Base-by-base conservation (phyloP, 2,113 vertebrate genomes). In the Chinchilla lanigera region DNA sequence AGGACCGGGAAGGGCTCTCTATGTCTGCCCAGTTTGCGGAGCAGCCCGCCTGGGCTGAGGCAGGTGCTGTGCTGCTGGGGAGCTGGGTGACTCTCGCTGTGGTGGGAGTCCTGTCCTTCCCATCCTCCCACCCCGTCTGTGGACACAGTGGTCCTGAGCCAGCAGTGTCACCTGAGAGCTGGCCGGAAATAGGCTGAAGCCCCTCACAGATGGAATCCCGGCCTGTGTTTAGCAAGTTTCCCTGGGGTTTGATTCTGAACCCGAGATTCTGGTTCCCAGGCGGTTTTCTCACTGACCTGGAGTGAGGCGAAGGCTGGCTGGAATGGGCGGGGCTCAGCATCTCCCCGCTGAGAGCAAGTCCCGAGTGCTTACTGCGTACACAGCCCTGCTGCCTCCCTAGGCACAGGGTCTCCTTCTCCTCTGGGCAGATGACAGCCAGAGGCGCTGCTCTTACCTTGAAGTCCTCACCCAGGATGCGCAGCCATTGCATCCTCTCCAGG, bases 401-500 rank as follows among this genome's bases (percentile, higher is more conserved):
- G 3, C 3, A 4, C 24, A 6, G 2, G 33, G n/a, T 4, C 19
- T 54, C 82, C 13, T 26, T 19, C 2, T 3, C 38, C 2, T 3
- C 38, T 7, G 4, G 7, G 41, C 10, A 8, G 24, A 33, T 63
- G 12, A 61, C 7, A 17, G 73, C 22, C 3, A 3, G 41, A 5
- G 4, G 12, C 4, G n/a, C 16, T 60, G 73, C 30, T 6, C 82
- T 93, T 58, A 90, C 81, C 81, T 77, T 63, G 67, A 61, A 67
- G 22, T 13, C 24, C 38, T 50, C 2, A 9, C 30, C 16, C 38
- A 8, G 38, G 61, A 24, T 11, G 30, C 14, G 38, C 5, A 4
- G 52, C 9, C 63, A 58, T 35, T 0, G 0, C 0, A 5, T 44
- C 26, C 4, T 7, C 12, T 71, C 22, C 63, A 71, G 10, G 38